A percentile compares a stretch with the other conserved stretches of the same genome.
phyloP scores from a whole-genome alignment of 2,797 vertebrate genomes.

The Sebastes dallii region DNA sequence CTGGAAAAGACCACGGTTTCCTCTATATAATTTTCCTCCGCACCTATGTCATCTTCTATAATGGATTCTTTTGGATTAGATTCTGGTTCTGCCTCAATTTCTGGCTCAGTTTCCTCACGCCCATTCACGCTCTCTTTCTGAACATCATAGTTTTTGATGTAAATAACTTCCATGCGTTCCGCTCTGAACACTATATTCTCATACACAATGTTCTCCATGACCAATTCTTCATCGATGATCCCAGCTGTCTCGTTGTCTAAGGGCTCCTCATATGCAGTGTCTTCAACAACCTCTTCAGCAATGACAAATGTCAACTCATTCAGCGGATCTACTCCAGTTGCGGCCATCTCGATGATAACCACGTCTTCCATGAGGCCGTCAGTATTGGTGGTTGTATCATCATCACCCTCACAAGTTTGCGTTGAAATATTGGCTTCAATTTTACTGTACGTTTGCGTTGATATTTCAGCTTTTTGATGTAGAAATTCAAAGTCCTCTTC shows the following conservation, averaged over 20 bases:
- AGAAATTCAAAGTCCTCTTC: not conserved
- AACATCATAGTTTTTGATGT: not conserved
- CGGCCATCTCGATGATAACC: not conserved
- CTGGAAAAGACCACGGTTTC: not conserved
- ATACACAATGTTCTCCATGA: not conserved
- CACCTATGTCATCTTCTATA: not conserved
- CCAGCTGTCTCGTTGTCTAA: not conserved
- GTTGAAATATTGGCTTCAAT: conserved; percentile 15
- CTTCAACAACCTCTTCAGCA: conserved; percentile 17
- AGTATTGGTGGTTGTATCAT: not conserved
- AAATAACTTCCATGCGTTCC: not conserved
- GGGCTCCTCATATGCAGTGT: not conserved
- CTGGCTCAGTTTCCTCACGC: not conserved
- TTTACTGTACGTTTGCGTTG: conserved; percentile 34
- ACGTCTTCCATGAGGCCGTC: not conserved
- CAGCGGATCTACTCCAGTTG: not conserved
- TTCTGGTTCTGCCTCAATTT: not conserved
- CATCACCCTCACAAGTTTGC: conserved; percentile 15
- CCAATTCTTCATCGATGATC: not conserved
- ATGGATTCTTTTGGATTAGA: not conserved
- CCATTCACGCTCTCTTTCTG: not conserved
- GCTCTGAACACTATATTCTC: not conserved
- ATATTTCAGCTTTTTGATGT: conserved; percentile 5
- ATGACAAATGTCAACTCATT: not conserved
- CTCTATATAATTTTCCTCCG: not conserved